Evolutionary conservation across 1,140 invertebrate genomes (phyloP).

Genomic region (Drosophila sp.): DNA sequence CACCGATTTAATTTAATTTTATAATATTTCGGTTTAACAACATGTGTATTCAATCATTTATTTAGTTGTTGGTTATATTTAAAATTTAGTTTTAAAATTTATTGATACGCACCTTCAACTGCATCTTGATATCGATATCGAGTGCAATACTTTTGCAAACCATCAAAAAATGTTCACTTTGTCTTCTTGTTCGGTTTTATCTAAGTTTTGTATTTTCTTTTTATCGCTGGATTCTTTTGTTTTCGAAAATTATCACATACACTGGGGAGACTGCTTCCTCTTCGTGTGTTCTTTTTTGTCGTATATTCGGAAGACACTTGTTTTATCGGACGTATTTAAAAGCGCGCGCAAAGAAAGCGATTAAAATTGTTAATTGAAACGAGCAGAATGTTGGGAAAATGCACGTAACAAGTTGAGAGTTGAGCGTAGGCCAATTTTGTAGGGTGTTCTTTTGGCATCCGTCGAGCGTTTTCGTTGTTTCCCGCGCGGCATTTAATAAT

Average conservation of each 20-base stretch:
- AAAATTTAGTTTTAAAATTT: background rate
- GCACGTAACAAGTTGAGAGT: constrained; percentile 3
- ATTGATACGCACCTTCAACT: constrained; percentile 66
- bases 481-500: constrained; percentile 65
- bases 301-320: constrained; percentile 14
- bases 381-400: constrained; percentile 16
- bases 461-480: constrained; percentile 56
- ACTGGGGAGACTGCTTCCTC: constrained; percentile 38
- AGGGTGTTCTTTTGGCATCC: constrained; percentile 54
- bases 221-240: constrained; percentile 67
- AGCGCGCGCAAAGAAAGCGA: constrained; percentile 22
- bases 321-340: constrained; percentile 17
- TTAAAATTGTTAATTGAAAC: background rate
- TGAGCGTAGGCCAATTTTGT: constrained; percentile 6
- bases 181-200: constrained; percentile 58
- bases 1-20: too few relatives aligned
- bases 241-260: constrained; percentile 69
- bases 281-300: constrained; percentile 19
- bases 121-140: constrained; percentile 63
- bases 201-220: constrained; percentile 57
- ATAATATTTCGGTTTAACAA: background rate
- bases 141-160: constrained; percentile 66
- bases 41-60: background rate
- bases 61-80: background rate
- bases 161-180: constrained; percentile 52